Conservation (phyloP, 2,797 vertebrate species). For the Varecia variegata region DNA sequence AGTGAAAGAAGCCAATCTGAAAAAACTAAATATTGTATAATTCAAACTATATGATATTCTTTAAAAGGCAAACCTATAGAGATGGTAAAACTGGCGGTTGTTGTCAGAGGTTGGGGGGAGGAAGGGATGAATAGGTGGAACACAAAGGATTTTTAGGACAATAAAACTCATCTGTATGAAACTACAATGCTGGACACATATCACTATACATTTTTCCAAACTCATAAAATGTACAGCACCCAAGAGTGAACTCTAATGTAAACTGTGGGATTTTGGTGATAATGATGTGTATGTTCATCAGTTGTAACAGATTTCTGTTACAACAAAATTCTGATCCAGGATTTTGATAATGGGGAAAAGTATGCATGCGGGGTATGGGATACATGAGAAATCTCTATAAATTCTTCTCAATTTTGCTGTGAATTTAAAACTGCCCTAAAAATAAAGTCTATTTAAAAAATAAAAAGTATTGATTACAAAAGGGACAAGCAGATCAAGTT, state of each 20-base stretch:
- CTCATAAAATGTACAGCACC: neutral
- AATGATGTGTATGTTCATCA: neutral
- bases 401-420: neutral
- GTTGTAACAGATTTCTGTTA: neutral
- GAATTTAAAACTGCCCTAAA: neutral
- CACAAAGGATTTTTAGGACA: neutral
- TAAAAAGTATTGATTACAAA: neutral
- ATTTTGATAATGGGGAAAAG: neutral
- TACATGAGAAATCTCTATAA: neutral
- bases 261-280: neutral
- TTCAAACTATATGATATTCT: neutral
- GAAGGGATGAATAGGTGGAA: neutral
- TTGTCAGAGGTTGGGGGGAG: rapidly evolving
- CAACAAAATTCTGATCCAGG: neutral
- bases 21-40: neutral
- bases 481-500: neutral
- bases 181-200: neutral
- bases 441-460: neutral
- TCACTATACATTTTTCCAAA: neutral
- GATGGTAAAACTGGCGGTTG: neutral
- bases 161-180: neutral
- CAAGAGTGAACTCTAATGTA: neutral
- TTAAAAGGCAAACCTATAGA: neutral
- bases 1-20: neutral
- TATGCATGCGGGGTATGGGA: neutral